Percentiles rank a stretch among this genome's conserved stretches.
These are phyloP conservation scores for Crypturellus tataupa DNA, from an alignment of 2,797 vertebrate species.

Conservation along the genomic window DNA sequence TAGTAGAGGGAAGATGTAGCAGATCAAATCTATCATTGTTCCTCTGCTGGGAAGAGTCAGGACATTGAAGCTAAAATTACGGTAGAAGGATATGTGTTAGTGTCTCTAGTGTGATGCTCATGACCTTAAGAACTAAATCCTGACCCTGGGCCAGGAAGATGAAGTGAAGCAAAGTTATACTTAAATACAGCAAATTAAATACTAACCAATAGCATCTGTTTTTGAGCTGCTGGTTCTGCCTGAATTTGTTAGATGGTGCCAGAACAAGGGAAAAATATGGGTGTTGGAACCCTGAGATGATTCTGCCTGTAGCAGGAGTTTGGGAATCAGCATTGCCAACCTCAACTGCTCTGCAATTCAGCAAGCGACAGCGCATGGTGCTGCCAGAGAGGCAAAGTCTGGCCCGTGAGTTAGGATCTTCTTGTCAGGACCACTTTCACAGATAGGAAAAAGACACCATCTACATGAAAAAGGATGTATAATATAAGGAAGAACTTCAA, in stretches of 20 bases:
- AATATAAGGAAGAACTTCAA: background rate
- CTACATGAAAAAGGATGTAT: background rate
- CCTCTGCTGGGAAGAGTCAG: background rate
- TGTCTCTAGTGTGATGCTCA: background rate
- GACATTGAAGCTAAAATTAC: background rate
- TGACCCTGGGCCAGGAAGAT: background rate
- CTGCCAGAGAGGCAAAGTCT: background rate
- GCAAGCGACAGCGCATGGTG: background rate
- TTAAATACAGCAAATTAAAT: background rate
- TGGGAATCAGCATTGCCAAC: background rate
- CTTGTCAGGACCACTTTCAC: background rate
- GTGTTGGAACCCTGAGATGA: background rate
- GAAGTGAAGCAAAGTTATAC: background rate
- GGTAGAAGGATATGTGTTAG: background rate
- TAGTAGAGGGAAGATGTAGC: background rate
- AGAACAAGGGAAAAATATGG: background rate
- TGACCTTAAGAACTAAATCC: background rate
- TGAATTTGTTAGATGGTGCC: background rate
- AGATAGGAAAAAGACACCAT: background rate
- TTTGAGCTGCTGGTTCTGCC: background rate
- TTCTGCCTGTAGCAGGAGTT: background rate
- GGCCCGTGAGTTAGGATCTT: fast-evolving
- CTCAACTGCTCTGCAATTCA: background rate
- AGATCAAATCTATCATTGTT: background rate
- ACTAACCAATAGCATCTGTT: background rate